phyloP scores from a whole-genome alignment of 64 coral and sea anemone species.

The Montipora capricornis region DNA sequence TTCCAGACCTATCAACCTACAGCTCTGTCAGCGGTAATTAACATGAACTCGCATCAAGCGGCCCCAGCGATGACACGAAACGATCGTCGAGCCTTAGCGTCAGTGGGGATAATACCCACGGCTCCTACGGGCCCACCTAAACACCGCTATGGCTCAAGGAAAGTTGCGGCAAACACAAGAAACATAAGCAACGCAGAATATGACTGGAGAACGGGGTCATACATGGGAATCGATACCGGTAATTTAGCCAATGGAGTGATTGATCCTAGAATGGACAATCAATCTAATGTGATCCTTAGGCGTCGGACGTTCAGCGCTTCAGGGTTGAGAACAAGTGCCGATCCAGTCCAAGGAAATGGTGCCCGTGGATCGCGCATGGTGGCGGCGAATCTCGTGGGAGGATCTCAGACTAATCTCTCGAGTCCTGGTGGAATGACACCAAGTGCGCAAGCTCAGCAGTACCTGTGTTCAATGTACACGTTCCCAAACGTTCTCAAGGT shows the following conservation, averaged over 20 bases:
- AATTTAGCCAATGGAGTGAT: conserved; percentile 10
- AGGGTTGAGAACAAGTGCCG: conserved; percentile 40
- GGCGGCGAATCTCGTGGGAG: conserved; percentile 2
- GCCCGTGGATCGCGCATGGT: conserved; percentile 69
- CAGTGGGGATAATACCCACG: conserved; percentile 60
- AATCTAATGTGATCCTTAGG: conserved; percentile 57
- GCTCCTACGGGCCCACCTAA: conserved; percentile 55
- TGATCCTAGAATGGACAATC: conserved; percentile 67
- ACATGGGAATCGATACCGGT: not conserved
- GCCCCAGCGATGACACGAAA: conserved; percentile 39
- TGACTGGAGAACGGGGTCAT: conserved; percentile 33
- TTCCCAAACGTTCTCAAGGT: conserved; percentile 82
- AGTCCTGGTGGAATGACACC: conserved; percentile 63
- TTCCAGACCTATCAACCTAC: conserved; percentile 71
- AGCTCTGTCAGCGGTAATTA: conserved; percentile 64
- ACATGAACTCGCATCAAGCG: conserved; percentile 57
- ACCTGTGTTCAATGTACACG: conserved; percentile 84
- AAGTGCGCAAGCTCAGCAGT: conserved; percentile 69
- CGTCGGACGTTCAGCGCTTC: conserved; percentile 89
- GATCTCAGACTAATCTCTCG: conserved; percentile 78
- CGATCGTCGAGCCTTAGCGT: conserved; percentile 84
- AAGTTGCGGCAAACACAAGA: conserved; percentile 54
- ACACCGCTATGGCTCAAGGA: conserved; percentile 81
- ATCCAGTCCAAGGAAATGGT: conserved; percentile 24
- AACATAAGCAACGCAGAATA: conserved; percentile 58